These are phyloP conservation scores for Euproctis similis DNA, from an alignment of 2,888 invertebrate genomes.

Conservation along the genomic window DNA sequence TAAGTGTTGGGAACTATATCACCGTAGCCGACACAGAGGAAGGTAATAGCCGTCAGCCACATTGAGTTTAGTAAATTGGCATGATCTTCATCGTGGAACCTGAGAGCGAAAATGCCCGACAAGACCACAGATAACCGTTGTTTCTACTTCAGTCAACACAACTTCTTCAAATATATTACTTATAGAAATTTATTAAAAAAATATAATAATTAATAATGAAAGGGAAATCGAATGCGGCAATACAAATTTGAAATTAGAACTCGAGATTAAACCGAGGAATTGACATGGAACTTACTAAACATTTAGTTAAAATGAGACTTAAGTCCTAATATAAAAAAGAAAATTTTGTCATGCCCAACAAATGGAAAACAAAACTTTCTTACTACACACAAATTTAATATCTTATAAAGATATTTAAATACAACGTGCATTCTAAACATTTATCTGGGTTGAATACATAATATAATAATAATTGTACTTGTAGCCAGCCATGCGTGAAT, in stretches of 20 bases:
- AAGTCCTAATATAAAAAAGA: constrained; percentile 36
- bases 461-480: constrained; percentile 41
- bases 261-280: too few relatives aligned
- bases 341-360: constrained; percentile 60
- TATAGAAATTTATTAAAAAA: constrained; percentile 1
- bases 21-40: constrained; percentile 99
- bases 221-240: constrained; percentile 15
- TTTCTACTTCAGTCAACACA: constrained; percentile 26
- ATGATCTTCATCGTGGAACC: constrained; percentile 98
- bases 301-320: too few relatives aligned
- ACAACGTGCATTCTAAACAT: constrained; percentile 74
- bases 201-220: constrained; percentile 10
- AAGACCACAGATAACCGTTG: constrained; percentile 70
- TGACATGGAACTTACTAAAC: too few relatives aligned
- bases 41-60: constrained; percentile 99
- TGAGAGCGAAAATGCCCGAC: constrained; percentile 78
- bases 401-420: constrained; percentile 48
- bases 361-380: constrained; percentile 47
- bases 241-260: constrained; percentile 7
- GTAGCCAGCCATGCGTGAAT: constrained; percentile 66
- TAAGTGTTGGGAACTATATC: constrained; percentile 99
- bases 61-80: constrained; percentile 99
- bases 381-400: constrained; percentile 58
- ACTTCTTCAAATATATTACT: constrained; percentile 14
- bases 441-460: constrained; percentile 55